Percentiles rank a stretch among this genome's conserved stretches.
These are phyloP conservation scores for Bombus haemorrhoidalis DNA, from an alignment of 1,140 invertebrate genomes.

Conservation along the genomic window DNA sequence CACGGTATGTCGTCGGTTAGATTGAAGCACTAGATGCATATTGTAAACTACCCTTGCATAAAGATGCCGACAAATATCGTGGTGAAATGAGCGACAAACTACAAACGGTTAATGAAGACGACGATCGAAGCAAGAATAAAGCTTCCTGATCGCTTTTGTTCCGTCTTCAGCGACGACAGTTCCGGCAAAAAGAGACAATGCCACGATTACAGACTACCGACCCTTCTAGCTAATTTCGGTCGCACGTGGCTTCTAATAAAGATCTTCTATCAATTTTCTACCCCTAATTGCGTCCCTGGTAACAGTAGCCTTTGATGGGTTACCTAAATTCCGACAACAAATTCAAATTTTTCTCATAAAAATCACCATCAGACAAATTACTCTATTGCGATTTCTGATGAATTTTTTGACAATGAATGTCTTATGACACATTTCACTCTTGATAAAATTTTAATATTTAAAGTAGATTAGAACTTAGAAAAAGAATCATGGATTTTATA, in stretches of 20 bases:
- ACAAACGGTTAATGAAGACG: background rate
- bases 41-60: too few species aligned
- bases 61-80: background rate
- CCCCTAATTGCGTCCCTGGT: background rate
- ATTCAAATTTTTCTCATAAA: too few species aligned
- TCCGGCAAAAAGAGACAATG: background rate
- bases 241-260: background rate
- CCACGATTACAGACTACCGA: background rate
- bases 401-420: too few species aligned
- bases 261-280: background rate
- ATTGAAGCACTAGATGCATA: too few species aligned
- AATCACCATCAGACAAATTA: too few species aligned
- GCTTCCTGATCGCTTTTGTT: background rate
- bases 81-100: background rate
- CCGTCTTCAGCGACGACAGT: background rate
- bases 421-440: too few species aligned
- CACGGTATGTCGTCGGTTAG: too few species aligned
- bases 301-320: background rate
- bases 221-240: background rate
- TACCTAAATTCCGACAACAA: too few species aligned
- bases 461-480: too few species aligned
- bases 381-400: too few species aligned
- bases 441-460: too few species aligned
- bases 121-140: background rate
- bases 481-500: too few species aligned